Percentiles rank a stretch among this genome's conserved stretches.
Conservation (phyloP, 2,797 vertebrate genomes). For the Odontamblyopus rebecca region DNA sequence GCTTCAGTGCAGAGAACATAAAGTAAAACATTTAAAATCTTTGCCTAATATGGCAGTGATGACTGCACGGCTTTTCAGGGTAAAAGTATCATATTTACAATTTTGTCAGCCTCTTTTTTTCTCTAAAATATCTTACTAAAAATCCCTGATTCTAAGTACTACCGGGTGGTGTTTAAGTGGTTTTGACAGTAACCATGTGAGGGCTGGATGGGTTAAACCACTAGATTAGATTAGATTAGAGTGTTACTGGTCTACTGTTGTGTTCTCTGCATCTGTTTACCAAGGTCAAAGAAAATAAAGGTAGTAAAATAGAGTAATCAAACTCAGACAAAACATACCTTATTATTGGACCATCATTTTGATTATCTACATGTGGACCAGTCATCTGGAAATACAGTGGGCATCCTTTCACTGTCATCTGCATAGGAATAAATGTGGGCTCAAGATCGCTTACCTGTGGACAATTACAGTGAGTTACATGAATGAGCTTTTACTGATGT, state of each 20-base stretch:
- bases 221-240: too few species aligned
- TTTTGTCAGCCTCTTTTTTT: too few species aligned
- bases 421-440: conserved; percentile 76
- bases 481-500: neutral
- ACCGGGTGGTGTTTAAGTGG: neutral
- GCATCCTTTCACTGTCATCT: conserved; percentile 87
- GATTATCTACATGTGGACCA: conserved; percentile 70
- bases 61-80: neutral
- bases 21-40: neutral
- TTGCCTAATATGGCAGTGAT: neutral
- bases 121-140: too few species aligned
- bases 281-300: neutral
- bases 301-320: neutral
- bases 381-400: conserved; percentile 88
- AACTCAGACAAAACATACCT: conserved; percentile 66
- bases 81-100: neutral
- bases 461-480: conserved; percentile 1
- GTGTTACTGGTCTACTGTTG: neutral
- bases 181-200: neutral
- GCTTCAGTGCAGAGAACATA: neutral
- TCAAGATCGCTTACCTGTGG: conserved; percentile 84
- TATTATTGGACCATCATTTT: conserved; percentile 73
- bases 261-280: neutral
- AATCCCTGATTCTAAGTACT: neutral
- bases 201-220: too few species aligned